Evolutionary conservation across 2,113 vertebrate genomes (phyloP).

Genomic region (Cnemophilus loriae): DNA sequence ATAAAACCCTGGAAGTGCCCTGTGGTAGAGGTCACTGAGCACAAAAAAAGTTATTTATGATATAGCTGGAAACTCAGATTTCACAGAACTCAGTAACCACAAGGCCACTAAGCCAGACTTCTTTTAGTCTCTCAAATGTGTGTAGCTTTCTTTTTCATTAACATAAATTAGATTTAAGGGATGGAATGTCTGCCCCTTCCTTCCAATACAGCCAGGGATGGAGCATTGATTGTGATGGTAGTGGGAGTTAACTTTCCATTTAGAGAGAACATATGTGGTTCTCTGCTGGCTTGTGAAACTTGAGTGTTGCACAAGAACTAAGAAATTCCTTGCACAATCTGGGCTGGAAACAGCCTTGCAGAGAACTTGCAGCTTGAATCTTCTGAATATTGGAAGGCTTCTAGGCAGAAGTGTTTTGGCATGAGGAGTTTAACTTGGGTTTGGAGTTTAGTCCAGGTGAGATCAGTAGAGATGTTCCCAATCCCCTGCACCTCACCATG

Average conservation of each 20-base stretch:
- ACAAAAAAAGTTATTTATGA: neutral
- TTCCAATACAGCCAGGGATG: neutral
- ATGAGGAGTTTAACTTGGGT: neutral
- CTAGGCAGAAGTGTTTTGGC: neutral
- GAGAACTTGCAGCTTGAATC: neutral
- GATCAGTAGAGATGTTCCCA: neutral
- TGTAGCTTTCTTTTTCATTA: neutral
- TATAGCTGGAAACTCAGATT: neutral
- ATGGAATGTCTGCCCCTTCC: neutral
- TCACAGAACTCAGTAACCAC: neutral
- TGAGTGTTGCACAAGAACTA: neutral
- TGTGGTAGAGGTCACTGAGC: neutral
- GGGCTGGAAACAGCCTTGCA: neutral
- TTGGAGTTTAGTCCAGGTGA: neutral
- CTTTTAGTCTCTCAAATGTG: neutral
- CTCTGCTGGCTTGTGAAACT: neutral
- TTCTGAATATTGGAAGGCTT: neutral
- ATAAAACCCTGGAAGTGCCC: neutral
- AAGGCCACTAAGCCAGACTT: neutral
- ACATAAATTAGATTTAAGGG: neutral
- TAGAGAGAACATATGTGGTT: neutral
- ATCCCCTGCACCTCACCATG: neutral
- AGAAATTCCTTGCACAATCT: neutral
- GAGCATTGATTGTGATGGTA: neutral
- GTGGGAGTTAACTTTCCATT: neutral